Conservation (phyloP, 2,888 invertebrate species). For the Pinctada fucata region DNA sequence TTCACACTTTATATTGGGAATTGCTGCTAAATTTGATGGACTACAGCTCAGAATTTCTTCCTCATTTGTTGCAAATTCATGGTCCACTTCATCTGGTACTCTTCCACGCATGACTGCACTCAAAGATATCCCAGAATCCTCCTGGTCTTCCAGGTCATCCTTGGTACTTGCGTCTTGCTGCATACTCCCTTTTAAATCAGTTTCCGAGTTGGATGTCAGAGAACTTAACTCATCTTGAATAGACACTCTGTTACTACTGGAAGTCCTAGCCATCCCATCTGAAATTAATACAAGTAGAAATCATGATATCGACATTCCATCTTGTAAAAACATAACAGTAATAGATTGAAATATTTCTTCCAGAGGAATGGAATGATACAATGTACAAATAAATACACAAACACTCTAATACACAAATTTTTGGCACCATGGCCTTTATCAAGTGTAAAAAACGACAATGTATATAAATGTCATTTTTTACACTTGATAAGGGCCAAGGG, state of each 20-base stretch:
- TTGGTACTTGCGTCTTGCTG: not conserved
- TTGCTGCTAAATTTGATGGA: constrained; percentile 48
- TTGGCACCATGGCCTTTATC: too few species aligned
- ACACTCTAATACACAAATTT: too few species aligned
- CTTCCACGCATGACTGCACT: constrained; percentile 20
- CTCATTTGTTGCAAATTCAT: constrained; percentile 36
- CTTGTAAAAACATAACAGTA: too few species aligned
- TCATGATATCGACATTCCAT: too few species aligned
- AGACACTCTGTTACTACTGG: not conserved
- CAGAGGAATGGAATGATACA: too few species aligned
- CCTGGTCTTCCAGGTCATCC: constrained; percentile 35
- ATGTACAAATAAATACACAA: too few species aligned
- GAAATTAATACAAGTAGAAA: not conserved
- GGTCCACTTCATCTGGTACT: constrained; percentile 36
- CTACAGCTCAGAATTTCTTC: constrained; percentile 40
- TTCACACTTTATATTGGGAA: constrained; percentile 60
- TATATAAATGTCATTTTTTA: not conserved
- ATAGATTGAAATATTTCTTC: too few species aligned
- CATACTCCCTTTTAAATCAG: not conserved
- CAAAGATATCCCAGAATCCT: constrained; percentile 43
- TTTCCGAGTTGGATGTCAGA: not conserved
- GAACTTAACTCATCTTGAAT: not conserved
- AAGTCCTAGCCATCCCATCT: not conserved
- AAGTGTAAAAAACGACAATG: too few species aligned
- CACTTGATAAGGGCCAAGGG: too few species aligned